Percentiles rank a stretch among this genome's conserved stretches.
phyloP scores from a whole-genome alignment of 2,113 vertebrate genomes.

The Acinonyx jubatus region DNA sequence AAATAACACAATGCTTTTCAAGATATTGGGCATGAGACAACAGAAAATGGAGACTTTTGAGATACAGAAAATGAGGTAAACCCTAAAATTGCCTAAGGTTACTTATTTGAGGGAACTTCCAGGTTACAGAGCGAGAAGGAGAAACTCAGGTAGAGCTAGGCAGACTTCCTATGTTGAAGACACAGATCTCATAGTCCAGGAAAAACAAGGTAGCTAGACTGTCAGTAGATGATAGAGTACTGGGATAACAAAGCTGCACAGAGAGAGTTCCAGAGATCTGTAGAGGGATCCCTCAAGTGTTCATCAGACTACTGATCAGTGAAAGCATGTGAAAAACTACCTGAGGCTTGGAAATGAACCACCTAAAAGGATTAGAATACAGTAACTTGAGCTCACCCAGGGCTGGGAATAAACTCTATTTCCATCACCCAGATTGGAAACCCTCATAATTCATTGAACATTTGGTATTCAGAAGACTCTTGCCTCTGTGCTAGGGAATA shows the following conservation, averaged over 20 bases:
- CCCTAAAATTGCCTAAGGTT: neutral
- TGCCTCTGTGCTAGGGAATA: neutral
- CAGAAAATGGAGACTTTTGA: neutral
- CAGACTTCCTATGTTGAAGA: neutral
- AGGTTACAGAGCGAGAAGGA: neutral
- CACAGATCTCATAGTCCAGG: neutral
- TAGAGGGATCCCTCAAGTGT: neutral
- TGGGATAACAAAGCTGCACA: neutral
- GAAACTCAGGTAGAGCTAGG: neutral
- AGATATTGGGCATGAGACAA: neutral
- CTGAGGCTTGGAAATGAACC: neutral
- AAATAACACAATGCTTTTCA: neutral
- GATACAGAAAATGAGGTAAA: neutral
- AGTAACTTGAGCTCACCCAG: neutral
- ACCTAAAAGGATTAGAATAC: neutral
- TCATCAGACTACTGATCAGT: neutral
- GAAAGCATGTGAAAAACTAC: neutral
- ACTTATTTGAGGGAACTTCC: neutral
- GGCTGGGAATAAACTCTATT: neutral
- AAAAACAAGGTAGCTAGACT: neutral
- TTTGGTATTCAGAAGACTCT: conserved; percentile 8
- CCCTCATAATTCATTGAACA: neutral
- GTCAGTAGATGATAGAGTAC: neutral
- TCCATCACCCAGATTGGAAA: neutral
- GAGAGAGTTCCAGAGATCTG: neutral